These are phyloP conservation scores for Dynastes tityus DNA, from an alignment of 2,888 invertebrate species.

Conservation along the genomic window DNA sequence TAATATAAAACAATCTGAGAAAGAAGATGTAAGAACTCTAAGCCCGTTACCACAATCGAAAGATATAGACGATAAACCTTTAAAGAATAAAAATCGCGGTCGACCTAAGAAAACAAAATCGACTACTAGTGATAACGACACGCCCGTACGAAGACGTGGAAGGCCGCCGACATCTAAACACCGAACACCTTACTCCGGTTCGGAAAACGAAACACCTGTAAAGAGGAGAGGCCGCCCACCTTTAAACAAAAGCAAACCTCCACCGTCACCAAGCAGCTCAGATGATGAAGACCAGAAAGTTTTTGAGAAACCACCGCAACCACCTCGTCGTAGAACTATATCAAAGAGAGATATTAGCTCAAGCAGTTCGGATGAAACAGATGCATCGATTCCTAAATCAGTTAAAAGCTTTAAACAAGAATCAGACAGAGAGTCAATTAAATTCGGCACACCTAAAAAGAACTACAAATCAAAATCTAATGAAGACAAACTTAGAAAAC, in stretches of 20 bases:
- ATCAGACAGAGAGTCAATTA: conserved; percentile 58
- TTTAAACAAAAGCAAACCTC: conserved; percentile 60
- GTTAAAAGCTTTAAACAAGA: conserved; percentile 56
- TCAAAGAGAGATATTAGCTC: conserved; percentile 56
- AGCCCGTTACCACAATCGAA: conserved; percentile 21
- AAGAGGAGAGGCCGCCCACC: conserved; percentile 66
- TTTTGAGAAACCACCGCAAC: conserved; percentile 62
- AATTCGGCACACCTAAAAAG: conserved; percentile 57
- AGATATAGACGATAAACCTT: conserved; percentile 44
- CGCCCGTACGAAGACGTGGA: conserved; percentile 56
- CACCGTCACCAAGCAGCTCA: conserved; percentile 65
- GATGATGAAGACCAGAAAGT: conserved; percentile 65
- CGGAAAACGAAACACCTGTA: conserved; percentile 61
- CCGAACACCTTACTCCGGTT: conserved; percentile 58
- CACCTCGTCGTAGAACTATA: conserved; percentile 60
- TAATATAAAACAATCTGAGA: conserved; percentile 51
- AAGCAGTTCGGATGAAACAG: conserved; percentile 55
- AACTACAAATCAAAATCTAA: conserved; percentile 58
- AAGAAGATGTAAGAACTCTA: conserved; percentile 45
- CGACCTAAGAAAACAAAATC: conserved; percentile 70
- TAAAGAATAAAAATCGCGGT: conserved; percentile 67
- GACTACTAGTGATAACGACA: conserved; percentile 64
- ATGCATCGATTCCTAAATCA: conserved; percentile 56
- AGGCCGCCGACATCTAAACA: conserved; percentile 56
- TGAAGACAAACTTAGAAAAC: conserved; percentile 54